Base-by-base conservation (phyloP, 2,888 invertebrate genomes). In the Lutraria lutraria region DNA sequence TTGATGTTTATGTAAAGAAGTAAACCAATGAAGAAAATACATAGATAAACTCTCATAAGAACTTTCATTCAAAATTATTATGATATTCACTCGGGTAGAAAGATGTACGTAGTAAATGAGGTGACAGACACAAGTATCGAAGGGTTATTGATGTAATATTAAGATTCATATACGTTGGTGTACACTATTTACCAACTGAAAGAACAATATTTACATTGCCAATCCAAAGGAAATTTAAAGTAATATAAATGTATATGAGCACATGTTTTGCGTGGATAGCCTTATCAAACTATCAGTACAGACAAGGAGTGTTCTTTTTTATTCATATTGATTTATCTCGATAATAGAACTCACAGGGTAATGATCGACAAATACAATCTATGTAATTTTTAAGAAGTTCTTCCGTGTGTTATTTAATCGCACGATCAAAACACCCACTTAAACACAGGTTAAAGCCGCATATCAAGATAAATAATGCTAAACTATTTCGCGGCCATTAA, bases 31-130 rank as follows among this genome's bases (percentile, higher is more conserved):
- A 12, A n/a, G 3, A 25, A 29, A 56, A 72, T 56, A 81, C 56
- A 16, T 81, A 54, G 53, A 19, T 25, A 34, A 54, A 84, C 34
- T 76, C 25, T 76, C 72, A 84, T 10, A 52, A 68, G n/a, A 54
- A 54, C 25, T 60, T 81, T 81, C 80, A 85, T 85, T 85, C 80
- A 85, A 15, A 81, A 60, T 34, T 63, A 80, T 63, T 60, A 63
- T 85, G 56, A 81, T 43, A 81, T 60, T 80, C 80, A 85, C 63
- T 72, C 80, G 80, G 80, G 85, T 80, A 80, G 80, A 80, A 81
- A 56, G 60, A 80, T 85, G 16, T 81, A 85, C 25, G 34, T 80
- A 31, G n/a, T 80, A 60, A 80, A 56, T 43, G 63, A 29, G 29
- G 43, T 34, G 52, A 52, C 43, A 43, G n/a, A 19, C 16, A 85